A percentile compares a stretch with the other conserved stretches of the same genome.
Conservation (phyloP, 2,888 invertebrate genomes). For the Thymelicus lineola region DNA sequence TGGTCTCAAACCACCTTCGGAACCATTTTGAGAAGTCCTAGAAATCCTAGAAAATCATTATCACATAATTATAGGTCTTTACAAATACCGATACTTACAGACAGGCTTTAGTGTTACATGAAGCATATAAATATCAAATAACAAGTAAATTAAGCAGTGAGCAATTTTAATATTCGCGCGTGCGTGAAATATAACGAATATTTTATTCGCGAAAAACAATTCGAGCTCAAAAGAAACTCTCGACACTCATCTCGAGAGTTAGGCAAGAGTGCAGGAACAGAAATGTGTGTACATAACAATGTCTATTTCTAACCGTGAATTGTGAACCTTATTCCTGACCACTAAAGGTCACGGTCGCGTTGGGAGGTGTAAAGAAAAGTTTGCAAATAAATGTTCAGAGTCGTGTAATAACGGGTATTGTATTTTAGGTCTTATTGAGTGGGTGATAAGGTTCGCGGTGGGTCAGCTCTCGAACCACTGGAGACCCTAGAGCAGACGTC, state of each 20-base stretch:
- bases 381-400: slow-evolving; percentile 38
- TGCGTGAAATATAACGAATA: slow-evolving; percentile 37
- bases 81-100: too few species aligned
- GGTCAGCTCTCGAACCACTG: slow-evolving; percentile 64
- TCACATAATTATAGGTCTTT: too few species aligned
- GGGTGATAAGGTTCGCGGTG: slow-evolving; percentile 47
- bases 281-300: slow-evolving; percentile 51
- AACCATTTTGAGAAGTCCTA: too few species aligned
- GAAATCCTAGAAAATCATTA: too few species aligned
- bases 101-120: background rate
- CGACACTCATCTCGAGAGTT: slow-evolving; percentile 71
- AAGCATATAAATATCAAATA: slow-evolving; percentile 6
- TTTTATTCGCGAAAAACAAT: slow-evolving; percentile 38
- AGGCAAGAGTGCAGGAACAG: slow-evolving; percentile 62
- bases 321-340: slow-evolving; percentile 52
- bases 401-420: slow-evolving; percentile 40
- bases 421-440: slow-evolving; percentile 57
- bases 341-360: slow-evolving; percentile 33
- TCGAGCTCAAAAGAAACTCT: slow-evolving; percentile 56
- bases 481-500: slow-evolving; percentile 77
- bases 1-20: too few species aligned
- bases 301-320: slow-evolving; percentile 45
- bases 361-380: slow-evolving; percentile 12
- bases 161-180: slow-evolving; percentile 31
- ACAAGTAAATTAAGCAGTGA: slow-evolving; percentile 23